phyloP scores from a whole-genome alignment of 53 echinoderm and acorn worm species.

The Actinopyga echinites region DNA sequence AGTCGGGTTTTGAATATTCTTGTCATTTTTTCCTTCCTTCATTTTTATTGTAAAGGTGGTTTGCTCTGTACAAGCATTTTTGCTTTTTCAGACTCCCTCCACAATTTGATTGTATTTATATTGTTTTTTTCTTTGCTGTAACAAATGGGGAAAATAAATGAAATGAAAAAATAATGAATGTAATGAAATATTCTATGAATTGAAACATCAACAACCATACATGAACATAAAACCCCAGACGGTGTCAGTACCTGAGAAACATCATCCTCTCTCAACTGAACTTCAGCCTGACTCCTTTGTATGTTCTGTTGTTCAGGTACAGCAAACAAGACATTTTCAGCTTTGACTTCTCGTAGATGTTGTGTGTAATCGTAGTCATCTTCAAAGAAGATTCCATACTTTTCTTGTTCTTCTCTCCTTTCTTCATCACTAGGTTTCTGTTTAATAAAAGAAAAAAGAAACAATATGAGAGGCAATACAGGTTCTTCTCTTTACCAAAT shows the following conservation, averaged over 20 bases:
- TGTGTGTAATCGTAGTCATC: conserved; percentile 94
- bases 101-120: too few relatives aligned
- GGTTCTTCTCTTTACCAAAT: not conserved
- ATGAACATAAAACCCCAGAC: too few relatives aligned
- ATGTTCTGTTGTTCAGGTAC: not conserved
- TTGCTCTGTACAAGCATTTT: too few relatives aligned
- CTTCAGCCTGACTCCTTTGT: not conserved
- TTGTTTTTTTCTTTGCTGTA: too few relatives aligned
- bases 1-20: too few relatives aligned
- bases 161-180: too few relatives aligned
- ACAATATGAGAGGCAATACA: not conserved
- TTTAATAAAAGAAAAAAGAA: not conserved
- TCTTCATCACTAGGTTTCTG: conserved; percentile 7
- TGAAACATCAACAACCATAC: too few relatives aligned
- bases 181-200: too few relatives aligned
- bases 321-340: conserved; percentile 62
- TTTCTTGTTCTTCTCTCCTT: conserved; percentile 56
- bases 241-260: conserved; percentile 56
- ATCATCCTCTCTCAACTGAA: conserved; percentile 50
- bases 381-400: conserved; percentile 82
- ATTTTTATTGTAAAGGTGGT: too few relatives aligned
- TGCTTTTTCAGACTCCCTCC: too few relatives aligned
- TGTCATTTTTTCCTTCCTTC: too few relatives aligned
- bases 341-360: conserved; percentile 71
- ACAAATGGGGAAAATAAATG: too few relatives aligned